These are phyloP conservation scores for Calliopsis andreniformis DNA, from an alignment of 1,140 invertebrate genomes.

Conservation along the genomic window DNA sequence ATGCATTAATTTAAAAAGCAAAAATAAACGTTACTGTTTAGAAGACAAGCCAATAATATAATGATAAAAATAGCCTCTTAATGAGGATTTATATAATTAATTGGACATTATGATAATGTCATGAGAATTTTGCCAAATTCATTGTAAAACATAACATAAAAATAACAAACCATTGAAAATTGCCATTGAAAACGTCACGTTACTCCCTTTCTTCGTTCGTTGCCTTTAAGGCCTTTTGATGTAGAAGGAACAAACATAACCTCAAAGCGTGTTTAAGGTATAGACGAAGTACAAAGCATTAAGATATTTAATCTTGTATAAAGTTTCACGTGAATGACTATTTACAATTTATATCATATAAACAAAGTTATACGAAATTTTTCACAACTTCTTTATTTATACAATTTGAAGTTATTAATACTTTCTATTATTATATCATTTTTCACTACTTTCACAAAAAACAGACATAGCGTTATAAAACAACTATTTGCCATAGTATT, in stretches of 20 bases:
- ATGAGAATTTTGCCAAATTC: not conserved
- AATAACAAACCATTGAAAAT: constrained; percentile 32
- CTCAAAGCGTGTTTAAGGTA: constrained; percentile 52
- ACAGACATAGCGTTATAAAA: not conserved
- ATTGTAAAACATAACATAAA: not conserved
- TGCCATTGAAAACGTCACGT: constrained; percentile 54
- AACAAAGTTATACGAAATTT: too few species aligned
- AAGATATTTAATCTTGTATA: not conserved
- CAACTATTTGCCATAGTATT: constrained; percentile 14
- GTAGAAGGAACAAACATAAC: constrained; percentile 70
- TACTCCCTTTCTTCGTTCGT: constrained; percentile 57
- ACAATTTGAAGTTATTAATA: constrained; percentile 62
- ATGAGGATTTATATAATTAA: not conserved
- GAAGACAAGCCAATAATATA: not conserved
- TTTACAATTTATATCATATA: not conserved
- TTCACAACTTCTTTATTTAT: constrained; percentile 63
- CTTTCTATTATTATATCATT: constrained; percentile 39
- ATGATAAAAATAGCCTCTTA: not conserved
- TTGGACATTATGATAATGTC: not conserved
- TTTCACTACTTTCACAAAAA: not conserved
- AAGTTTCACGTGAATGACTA: not conserved
- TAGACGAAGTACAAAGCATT: not conserved
- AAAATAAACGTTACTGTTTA: not conserved
- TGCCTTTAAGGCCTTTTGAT: constrained; percentile 58
- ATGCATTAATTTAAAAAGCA: not conserved